Evolutionary conservation across 1,140 invertebrate species (phyloP).

Genomic region (Drosophila ambigua): DNA sequence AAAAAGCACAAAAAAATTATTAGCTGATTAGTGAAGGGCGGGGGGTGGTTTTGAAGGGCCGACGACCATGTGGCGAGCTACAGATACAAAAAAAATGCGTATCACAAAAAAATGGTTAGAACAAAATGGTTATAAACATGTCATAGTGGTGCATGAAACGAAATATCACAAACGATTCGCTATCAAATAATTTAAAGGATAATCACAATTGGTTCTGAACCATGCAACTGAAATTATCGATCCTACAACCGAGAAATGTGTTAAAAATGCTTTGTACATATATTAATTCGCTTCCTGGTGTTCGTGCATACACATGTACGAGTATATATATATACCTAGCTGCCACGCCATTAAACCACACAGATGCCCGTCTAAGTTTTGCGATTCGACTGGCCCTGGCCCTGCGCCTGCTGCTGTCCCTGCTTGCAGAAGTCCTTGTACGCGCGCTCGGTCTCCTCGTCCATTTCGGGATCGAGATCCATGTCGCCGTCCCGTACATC

Average conservation of each 20-base stretch:
- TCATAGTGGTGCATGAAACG: constrained; percentile 54
- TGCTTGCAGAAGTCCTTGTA: constrained; percentile 84
- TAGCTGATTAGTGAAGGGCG: constrained; percentile 14
- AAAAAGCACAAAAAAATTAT: constrained; percentile 3
- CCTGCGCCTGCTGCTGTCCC: constrained; percentile 40
- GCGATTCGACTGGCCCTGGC: constrained; percentile 36
- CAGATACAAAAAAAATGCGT: constrained; percentile 35
- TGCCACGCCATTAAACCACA: constrained; percentile 41
- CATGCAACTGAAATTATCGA: constrained; percentile 48
- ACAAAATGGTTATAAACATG: constrained; percentile 42
- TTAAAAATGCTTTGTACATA: constrained; percentile 24
- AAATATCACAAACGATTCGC: constrained; percentile 73
- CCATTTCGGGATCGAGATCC: constrained; percentile 85
- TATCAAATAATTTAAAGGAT: constrained; percentile 67
- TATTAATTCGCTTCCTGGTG: no score
- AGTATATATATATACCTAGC: neutral
- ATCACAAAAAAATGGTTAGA: constrained; percentile 45
- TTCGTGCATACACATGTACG: no score
- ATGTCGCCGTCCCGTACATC: constrained; percentile 84
- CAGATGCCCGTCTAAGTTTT: constrained; percentile 54
- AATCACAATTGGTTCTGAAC: constrained; percentile 49
- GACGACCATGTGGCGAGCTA: constrained; percentile 13
- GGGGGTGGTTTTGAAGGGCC: constrained; percentile 11
- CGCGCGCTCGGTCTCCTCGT: constrained; percentile 85
- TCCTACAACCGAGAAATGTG: constrained; percentile 50